Conservation (phyloP, 2,113 vertebrate genomes). For the Phalacrocorax carbo region DNA sequence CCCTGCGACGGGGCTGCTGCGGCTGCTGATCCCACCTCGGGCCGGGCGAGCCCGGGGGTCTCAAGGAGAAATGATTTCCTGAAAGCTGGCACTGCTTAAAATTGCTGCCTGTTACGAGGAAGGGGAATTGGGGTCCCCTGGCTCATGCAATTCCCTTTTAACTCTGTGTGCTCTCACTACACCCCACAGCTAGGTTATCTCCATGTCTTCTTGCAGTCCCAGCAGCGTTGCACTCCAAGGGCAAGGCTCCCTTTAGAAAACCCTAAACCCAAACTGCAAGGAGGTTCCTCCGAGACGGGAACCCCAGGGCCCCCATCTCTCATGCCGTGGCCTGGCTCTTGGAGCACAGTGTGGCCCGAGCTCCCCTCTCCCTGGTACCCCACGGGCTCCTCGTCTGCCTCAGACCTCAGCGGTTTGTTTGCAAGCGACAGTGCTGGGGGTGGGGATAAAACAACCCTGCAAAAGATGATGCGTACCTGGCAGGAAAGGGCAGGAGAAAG, state of each 20-base stretch:
- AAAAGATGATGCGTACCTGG: not conserved
- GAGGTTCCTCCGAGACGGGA: not conserved
- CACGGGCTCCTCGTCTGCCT: rapidly evolving
- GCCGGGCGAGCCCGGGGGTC: not conserved
- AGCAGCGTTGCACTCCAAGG: rapidly evolving
- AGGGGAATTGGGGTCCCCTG: not conserved
- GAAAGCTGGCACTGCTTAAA: not conserved
- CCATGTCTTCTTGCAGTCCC: not conserved
- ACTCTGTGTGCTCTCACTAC: not conserved
- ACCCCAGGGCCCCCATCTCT: not conserved
- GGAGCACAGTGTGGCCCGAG: rapidly evolving
- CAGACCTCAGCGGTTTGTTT: not conserved
- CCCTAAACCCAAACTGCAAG: not conserved
- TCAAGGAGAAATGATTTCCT: not conserved
- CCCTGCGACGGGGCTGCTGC: not conserved
- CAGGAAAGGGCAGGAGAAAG: not conserved
- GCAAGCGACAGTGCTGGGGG: not conserved
- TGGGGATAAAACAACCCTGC: not conserved
- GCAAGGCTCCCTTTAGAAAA: not conserved
- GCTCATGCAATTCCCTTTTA: not conserved
- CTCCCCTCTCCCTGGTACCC: not conserved
- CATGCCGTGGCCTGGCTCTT: rapidly evolving
- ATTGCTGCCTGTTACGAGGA: not conserved
- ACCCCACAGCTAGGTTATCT: not conserved
- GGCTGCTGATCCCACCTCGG: not conserved